Percentiles rank a stretch among this genome's conserved stretches.
phyloP scores from a whole-genome alignment of 1,140 invertebrate genomes.

The Ceratitis capitata region DNA sequence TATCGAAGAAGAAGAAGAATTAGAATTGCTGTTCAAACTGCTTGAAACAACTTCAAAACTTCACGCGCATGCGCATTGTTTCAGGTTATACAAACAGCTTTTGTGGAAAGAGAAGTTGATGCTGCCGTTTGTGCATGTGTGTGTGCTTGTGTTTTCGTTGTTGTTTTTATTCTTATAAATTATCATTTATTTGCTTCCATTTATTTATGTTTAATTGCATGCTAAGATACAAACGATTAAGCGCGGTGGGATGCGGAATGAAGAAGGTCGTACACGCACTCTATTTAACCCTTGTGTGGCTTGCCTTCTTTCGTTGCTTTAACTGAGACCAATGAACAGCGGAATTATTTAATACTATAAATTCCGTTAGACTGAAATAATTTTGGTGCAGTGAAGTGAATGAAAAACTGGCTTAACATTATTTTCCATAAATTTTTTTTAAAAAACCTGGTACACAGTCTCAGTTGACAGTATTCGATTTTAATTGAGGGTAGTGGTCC shows the following conservation, averaged over 20 bases:
- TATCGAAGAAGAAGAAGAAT: constrained; percentile 7
- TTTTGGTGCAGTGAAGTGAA: too few relatives aligned
- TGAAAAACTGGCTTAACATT: too few relatives aligned
- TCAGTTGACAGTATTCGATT: too few relatives aligned
- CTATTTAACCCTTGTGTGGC: neutral
- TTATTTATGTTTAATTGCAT: neutral
- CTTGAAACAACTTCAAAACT: neutral
- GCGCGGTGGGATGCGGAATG: neutral
- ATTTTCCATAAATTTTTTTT: too few relatives aligned
- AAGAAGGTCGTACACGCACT: neutral
- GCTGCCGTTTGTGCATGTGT: neutral
- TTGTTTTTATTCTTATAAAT: too few relatives aligned
- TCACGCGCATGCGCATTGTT: neutral
- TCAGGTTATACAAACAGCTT: neutral
- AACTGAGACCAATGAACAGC: too few relatives aligned
- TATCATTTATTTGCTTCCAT: neutral
- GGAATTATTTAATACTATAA: too few relatives aligned
- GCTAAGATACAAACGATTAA: neutral
- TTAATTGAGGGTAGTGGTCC: too few relatives aligned
- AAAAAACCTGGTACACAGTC: too few relatives aligned
- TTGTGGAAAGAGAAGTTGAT: neutral
- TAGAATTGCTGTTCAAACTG: neutral
- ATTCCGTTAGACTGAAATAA: too few relatives aligned
- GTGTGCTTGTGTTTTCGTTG: neutral
- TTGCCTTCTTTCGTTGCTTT: too few relatives aligned